Evolutionary conservation across 2,888 invertebrate species (phyloP).

Genomic region (Synergus laeviventris): DNA sequence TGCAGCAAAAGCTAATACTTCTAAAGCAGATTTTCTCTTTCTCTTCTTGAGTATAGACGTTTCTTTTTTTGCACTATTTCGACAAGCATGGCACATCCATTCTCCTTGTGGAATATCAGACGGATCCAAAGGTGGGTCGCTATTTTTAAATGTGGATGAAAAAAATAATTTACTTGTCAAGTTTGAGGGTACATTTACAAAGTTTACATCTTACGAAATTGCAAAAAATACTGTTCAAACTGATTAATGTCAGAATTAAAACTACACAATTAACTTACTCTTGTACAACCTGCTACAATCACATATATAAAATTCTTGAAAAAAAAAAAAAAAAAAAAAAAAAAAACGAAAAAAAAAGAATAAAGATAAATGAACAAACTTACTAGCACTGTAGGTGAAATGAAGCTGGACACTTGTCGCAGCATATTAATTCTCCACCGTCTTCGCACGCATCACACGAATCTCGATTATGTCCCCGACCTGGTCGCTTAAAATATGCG

Average conservation of each 20-base stretch:
- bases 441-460: constrained; percentile 96
- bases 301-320: no score
- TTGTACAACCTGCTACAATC: no score
- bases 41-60: constrained; percentile 60
- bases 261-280: no score
- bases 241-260: no score
- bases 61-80: constrained; percentile 75
- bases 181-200: no score
- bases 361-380: constrained; percentile 68
- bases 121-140: constrained; percentile 94
- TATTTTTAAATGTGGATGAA: constrained; percentile 68
- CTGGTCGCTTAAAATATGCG: constrained; percentile 90
- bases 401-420: constrained; percentile 96
- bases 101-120: constrained; percentile 93
- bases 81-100: constrained; percentile 94
- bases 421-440: constrained; percentile 96
- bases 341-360: not conserved
- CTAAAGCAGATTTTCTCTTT: constrained; percentile 80
- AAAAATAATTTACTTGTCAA: not conserved
- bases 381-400: constrained; percentile 98
- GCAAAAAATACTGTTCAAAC: no score
- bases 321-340: no score
- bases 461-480: constrained; percentile 94
- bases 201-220: no score
- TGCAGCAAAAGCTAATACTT: constrained; percentile 88